A percentile compares a stretch with the other conserved stretches of the same genome.
phyloP scores from a whole-genome alignment of 2,888 invertebrate genomes.

The Orchesellides sinensis region DNA sequence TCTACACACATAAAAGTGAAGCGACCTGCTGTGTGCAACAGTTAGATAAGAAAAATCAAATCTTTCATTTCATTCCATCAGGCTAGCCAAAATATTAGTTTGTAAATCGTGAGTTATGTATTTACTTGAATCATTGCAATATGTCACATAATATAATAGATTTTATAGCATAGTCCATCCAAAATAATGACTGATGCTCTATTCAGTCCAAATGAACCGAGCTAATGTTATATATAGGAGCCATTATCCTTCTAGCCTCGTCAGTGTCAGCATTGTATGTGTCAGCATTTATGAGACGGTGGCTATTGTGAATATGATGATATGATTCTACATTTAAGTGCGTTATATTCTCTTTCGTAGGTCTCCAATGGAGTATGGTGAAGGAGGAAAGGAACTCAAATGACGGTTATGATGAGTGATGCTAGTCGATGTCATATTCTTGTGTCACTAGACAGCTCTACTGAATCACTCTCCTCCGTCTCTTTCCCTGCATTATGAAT shows the following conservation, averaged over 20 bases:
- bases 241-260: slow-evolving; percentile 29
- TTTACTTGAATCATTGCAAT: background rate
- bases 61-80: slow-evolving; percentile 20
- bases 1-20: slow-evolving; percentile 9
- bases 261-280: background rate
- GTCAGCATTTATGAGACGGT: background rate
- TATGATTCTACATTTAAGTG: background rate
- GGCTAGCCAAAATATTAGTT: slow-evolving; percentile 25
- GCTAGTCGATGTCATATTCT: slow-evolving; percentile 37
- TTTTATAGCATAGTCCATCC: slow-evolving; percentile 12
- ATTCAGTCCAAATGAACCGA: slow-evolving; percentile 32
- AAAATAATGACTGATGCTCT: slow-evolving; percentile 36
- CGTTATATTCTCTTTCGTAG: slow-evolving; percentile 3
- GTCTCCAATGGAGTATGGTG: slow-evolving; percentile 11
- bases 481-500: background rate
- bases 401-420: slow-evolving; percentile 53
- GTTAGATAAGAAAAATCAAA: slow-evolving; percentile 45
- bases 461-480: slow-evolving; percentile 14
- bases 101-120: background rate
- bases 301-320: background rate
- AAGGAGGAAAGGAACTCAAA: slow-evolving; percentile 22
- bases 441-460: slow-evolving; percentile 33
- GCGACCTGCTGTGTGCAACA: slow-evolving; percentile 45
- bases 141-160: slow-evolving; percentile 11
- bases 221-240: background rate